Base-by-base conservation (phyloP, 1,140 invertebrate species). In the Leptopilina clavipes region DNA sequence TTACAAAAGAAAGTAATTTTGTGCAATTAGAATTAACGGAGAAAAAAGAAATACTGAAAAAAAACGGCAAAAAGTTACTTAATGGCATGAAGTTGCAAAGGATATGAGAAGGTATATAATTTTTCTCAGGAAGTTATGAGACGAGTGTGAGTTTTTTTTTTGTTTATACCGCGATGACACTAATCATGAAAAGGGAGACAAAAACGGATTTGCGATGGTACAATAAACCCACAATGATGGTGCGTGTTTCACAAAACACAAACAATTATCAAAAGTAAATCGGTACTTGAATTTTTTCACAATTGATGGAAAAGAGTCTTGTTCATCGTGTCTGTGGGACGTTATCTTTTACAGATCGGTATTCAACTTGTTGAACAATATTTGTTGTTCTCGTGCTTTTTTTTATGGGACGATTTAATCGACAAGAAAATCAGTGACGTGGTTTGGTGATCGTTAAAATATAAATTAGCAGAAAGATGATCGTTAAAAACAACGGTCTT, bases 401-500 rank as follows among this genome's bases (percentile, higher is more conserved):
- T 65, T 74, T 65, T 74, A 43, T 11, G 12, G 31, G 37, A 54
- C 37, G 43, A 40, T 65, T 65, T 65, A 31, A 65, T 65, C 59
- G 59, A 65, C 25, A n/a, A 31, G 25, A 25, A 59, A 59, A 65
- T 65, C 59, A 65, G 59, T 65, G 22, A 12, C n/a, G 12, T 31
- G 12, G 59, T 65, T 65, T 14, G 10, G 59, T 65, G 59, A 65
- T 37, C 25, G 59, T 65, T 65, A 40, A 25, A 31, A 31, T 12
- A 31, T 31, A 75, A 72, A 54, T 22, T 40, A 48, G n/a, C 70
- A 3, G 18, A 73, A 80, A 75, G 70, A 86, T 86, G 83, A 85
- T 85, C 22, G 81, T 84, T 44, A 87, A 86, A 78, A 83, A 87
- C 65, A 86, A 87, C 80, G 81, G 84, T 17, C 73, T 86, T 73